Percentiles rank a stretch among this genome's conserved stretches.
Conservation (phyloP, 2,113 vertebrate genomes). For the Varanus salvator region DNA sequence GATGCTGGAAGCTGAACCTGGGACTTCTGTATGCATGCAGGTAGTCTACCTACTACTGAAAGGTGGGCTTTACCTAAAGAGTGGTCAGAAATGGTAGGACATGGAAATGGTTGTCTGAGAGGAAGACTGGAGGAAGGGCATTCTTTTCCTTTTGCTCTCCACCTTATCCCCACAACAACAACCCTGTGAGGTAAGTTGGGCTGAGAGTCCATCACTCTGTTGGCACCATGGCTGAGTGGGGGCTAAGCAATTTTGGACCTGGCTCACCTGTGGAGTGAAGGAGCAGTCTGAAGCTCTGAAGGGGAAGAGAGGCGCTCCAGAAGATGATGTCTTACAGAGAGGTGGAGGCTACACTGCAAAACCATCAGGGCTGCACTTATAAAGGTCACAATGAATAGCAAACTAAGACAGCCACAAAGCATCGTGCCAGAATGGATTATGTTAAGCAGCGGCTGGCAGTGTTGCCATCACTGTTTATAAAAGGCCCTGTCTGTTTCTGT, state of each 20-base stretch:
- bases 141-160: too few relatives aligned
- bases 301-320: background rate
- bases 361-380: conserved; percentile 8
- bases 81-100: too few relatives aligned
- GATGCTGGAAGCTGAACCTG: background rate
- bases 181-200: too few relatives aligned
- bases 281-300: background rate
- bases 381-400: conserved; percentile 32
- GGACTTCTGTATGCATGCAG: background rate
- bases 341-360: conserved; percentile 6
- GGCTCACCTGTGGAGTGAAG: background rate
- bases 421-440: conserved; percentile 36
- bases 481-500: conserved; percentile 48
- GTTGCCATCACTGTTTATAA: conserved; percentile 42
- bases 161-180: too few relatives aligned
- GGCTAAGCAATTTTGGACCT: background rate
- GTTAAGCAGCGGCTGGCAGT: conserved; percentile 16
- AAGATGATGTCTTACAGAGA: rapidly evolving
- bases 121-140: too few relatives aligned
- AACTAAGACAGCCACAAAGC: conserved; percentile 23
- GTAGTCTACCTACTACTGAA: background rate
- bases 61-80: background rate
- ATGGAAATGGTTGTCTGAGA: too few relatives aligned
- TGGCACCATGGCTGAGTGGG: too few relatives aligned
- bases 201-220: too few relatives aligned